Base-by-base conservation (phyloP, 2,113 vertebrate genomes). In the Chauna torquata region DNA sequence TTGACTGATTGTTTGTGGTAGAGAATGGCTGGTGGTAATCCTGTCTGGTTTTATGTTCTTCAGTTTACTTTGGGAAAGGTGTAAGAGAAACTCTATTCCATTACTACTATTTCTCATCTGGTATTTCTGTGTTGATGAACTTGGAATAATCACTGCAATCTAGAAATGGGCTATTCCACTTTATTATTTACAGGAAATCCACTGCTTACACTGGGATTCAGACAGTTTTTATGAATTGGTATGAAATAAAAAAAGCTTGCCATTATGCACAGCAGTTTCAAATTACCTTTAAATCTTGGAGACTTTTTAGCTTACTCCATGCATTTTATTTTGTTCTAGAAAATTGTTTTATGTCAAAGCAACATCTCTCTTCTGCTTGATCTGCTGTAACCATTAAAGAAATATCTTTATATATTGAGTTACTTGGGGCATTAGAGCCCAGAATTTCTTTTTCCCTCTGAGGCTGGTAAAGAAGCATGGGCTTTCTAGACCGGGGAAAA, bases 91-190 rank as follows among this genome's bases (percentile, higher is more conserved):
- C 40, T 20, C 27, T 44, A 50, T 96, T 81, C 85, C 25, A 40
- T 94, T 84, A 47, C 16, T 38, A 25, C 28, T 81, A 16, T 57
- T 94, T 96, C 90, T 94, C 85, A 71, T 32, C 57, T 94, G 85
- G 32, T 91, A 66, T 91, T 84, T 86, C 32, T 61, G 72, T 91
- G 64, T 6, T 58, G 32, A 55, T 61, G 59, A 78, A 54, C 32
- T 93, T 72, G 47, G 28, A 90, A 76, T 61, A 80, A 59, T 70
- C 42, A 58, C 65, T 86, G 57, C 70, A 87, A 66, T 84, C 23
- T 64, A 88, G 66, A 92, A 94, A 72, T 3, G 22, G 70, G 12
- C 85, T 88, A 72, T 44, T 86, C 45, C 42, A 49, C 49, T 71
- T 77, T 44, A 77, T 17, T 95, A 52, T 84, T 96, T 96, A 81